These are phyloP conservation scores for Gallinago undulata DNA, from an alignment of 2,113 vertebrate genomes.

Conservation along the genomic window DNA sequence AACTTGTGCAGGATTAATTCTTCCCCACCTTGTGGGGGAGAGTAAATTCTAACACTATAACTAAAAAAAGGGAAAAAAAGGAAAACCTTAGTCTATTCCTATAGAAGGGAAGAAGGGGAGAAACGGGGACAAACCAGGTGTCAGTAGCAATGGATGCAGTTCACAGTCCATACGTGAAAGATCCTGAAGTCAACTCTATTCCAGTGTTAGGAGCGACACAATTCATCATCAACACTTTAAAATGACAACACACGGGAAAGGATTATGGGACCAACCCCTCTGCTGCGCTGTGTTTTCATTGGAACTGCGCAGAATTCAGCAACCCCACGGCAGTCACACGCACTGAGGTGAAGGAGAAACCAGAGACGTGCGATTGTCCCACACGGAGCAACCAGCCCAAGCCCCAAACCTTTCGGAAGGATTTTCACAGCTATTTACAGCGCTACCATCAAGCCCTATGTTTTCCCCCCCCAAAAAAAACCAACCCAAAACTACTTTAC, in stretches of 20 bases:
- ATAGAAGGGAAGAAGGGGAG: neutral
- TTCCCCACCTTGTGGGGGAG: neutral
- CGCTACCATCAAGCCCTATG: neutral
- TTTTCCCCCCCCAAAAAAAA: too few species aligned
- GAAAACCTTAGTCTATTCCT: neutral
- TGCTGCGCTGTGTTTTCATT: neutral
- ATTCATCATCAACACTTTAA: accelerated
- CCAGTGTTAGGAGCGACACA: neutral
- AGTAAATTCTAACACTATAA: neutral
- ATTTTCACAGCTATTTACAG: neutral
- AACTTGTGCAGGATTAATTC: neutral
- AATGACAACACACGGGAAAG: accelerated
- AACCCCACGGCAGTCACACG: accelerated
- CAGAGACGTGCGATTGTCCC: accelerated
- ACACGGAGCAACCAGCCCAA: accelerated
- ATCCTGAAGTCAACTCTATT: neutral
- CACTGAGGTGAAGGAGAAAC: neutral
- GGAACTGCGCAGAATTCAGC: neutral
- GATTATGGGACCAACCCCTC: neutral
- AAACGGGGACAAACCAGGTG: neutral
- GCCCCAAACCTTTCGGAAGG: too few species aligned
- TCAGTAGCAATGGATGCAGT: neutral
- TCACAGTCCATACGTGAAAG: neutral
- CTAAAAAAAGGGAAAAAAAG: neutral
- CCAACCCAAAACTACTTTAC: neutral